Percentiles rank a stretch among this genome's conserved stretches.
Evolutionary conservation across 2,797 vertebrate species (phyloP).

Genomic region (Nannoperca australis): DNA sequence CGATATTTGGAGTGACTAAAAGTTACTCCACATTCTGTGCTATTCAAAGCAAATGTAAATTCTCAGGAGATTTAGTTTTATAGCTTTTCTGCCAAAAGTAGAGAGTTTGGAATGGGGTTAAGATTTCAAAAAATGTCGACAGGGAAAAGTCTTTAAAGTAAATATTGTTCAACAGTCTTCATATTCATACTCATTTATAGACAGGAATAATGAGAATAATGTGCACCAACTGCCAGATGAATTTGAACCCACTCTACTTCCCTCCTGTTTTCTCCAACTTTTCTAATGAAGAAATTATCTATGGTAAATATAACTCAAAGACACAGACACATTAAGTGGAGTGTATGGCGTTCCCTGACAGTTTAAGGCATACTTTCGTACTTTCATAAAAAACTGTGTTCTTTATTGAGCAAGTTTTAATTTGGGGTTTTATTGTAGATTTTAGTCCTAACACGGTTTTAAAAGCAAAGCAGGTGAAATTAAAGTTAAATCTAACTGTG

Average conservation of each 20-base stretch:
- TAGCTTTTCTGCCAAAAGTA: neutral
- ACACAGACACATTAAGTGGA: neutral
- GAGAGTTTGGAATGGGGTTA: neutral
- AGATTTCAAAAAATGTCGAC: neutral
- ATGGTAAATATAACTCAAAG: neutral
- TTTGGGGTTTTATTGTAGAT: neutral
- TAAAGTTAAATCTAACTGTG: neutral
- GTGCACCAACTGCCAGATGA: neutral
- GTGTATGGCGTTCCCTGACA: neutral
- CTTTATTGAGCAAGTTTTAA: neutral
- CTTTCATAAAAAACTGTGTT: too few relatives aligned
- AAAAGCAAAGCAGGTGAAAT: neutral
- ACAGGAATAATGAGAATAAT: neutral
- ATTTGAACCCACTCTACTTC: neutral
- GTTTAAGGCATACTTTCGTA: neutral
- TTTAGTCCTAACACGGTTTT: neutral
- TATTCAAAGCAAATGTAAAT: slow-evolving; percentile 25
- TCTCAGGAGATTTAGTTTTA: neutral
- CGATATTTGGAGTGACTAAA: neutral
- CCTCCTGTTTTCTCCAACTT: neutral
- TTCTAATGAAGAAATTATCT: neutral
- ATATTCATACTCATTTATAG: neutral
- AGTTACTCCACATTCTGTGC: slow-evolving; percentile 1
- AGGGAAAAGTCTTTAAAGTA: neutral
- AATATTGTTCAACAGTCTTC: neutral